Percentiles rank a stretch among this genome's conserved stretches.
phyloP scores from a whole-genome alignment of 2,113 vertebrate genomes.

The Urocitellus parryii region DNA sequence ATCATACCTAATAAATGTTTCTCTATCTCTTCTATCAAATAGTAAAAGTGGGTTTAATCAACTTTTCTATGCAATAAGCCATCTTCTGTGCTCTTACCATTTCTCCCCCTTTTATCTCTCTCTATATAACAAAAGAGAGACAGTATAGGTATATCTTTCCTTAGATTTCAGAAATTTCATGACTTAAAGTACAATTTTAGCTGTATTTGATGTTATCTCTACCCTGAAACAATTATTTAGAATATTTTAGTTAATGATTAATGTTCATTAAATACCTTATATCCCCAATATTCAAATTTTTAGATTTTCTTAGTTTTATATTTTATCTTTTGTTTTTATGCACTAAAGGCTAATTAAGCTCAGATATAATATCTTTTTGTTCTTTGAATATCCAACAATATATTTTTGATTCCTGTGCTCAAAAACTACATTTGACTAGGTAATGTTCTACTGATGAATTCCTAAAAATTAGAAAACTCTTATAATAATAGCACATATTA shows the following conservation, averaged over 20 bases:
- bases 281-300: not conserved
- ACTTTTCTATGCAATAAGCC: not conserved
- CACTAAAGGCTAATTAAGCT: not conserved
- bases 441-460: not conserved
- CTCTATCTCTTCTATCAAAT: not conserved
- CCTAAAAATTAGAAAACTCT: not conserved
- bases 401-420: not conserved
- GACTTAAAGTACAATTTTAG: slow-evolving; percentile 18
- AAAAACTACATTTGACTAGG: not conserved
- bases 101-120: not conserved
- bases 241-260: not conserved
- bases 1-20: not conserved
- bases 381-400: not conserved
- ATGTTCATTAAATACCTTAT: not conserved
- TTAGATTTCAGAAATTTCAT: not conserved
- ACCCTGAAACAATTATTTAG: not conserved
- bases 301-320: not conserved
- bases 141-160: not conserved
- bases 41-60: not conserved
- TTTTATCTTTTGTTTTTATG: not conserved
- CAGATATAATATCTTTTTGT: not conserved
- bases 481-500: not conserved
- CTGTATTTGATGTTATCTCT: not conserved
- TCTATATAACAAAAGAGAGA: not conserved
- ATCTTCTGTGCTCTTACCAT: not conserved